Evolutionary conservation across 2,113 vertebrate species (phyloP), one percentile per base, ranked within the genome.

Genomic region (Syngnathus floridae): DNA sequence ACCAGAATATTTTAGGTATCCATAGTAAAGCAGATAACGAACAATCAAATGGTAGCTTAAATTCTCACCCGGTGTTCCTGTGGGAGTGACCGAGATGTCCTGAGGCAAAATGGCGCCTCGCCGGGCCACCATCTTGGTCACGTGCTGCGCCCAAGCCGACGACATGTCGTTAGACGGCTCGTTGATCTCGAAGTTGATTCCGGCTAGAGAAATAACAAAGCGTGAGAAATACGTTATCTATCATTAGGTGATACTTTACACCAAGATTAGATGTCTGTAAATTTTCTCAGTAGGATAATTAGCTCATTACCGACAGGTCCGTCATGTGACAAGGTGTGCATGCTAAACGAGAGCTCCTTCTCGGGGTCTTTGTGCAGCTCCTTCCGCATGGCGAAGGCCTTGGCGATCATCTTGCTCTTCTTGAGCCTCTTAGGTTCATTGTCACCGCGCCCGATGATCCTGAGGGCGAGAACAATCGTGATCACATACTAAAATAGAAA

Each of bases 321-420:
- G 0, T 98, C 97, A 0, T 98, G 96, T 2, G 96, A 97, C 65
- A 97, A 92, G 0, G 96, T 98, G 88, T 95, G 96, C 92, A 98
- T 91, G 87, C 97, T 99, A 89, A 99, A 98, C 45, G 96, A 96
- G 64, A 99, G 73, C 77, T 98, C 95, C 82, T 83, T 96, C 70
- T 93, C 93, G 0, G 96, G 95, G 83, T 99, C 92, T 0, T 93
- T 93, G 76, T 96, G 93, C 41, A 99, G 91, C 84, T 99, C 96
- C 21, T 95, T 95, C 67, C 97, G 90, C 84, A 94, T 92, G 8
- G 95, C 95, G 80, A 99, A 99, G 2, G 97, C 97, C 83, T 99
- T 99, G 8, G 97, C 97, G 0, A 99, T 99, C 97, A 99, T 99
- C 86, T 94, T 97, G 90, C 97, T 99, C 87, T 98, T 98, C 87